Evolutionary conservation across 2,113 vertebrate species (phyloP), one percentile per base, ranked within the genome.

Genomic region (Solea senegalensis): DNA sequence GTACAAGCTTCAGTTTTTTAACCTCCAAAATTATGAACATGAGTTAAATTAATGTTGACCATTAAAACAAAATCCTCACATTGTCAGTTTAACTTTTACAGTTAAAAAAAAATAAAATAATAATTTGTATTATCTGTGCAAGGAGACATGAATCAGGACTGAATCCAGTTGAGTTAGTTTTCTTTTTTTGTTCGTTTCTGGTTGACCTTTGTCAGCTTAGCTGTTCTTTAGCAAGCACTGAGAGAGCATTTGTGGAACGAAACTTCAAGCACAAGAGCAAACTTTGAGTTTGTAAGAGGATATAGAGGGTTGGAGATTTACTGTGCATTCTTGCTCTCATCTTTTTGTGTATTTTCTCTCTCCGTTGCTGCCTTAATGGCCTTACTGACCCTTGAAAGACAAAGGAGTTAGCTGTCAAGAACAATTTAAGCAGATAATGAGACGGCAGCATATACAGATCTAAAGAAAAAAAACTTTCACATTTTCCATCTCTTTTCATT

Each of bases 301-400:
- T 72, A 59, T 64, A 71, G 46, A 67, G 59, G 44, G 54, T 46
- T n/a, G 50, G 51, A 51, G 65, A 76, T 77, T 80, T 60, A 61
- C 41, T 65, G 13, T 46, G 52, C 40, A 5, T 72, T 82, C 34
- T 48, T 60, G 43, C 72, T 41, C 59, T 62, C 65, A 7, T 70
- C 60, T 39, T 50, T 55, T 65, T 27, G 10, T 61, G 12, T 58
- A 27, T 69, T 13, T 39, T 78, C 16, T 61, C 46, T 76, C 27
- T 55, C 60, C 15, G 13, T 39, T 9, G 7, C 61, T 72, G 34
- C 43, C 41, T 62, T 44, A 27, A 39, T 26, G 7, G 57, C n/a
- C 48, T 72, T 51, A 72, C 69, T 88, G 81, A 88, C 84, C 85
- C 69, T 51, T 86, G 69, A 87, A 90, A 84, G 78, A 65, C 74